Percentiles rank a stretch among this genome's conserved stretches.
phyloP scores from a whole-genome alignment of 2,888 invertebrate genomes.

The Sminthurides aquaticus region DNA sequence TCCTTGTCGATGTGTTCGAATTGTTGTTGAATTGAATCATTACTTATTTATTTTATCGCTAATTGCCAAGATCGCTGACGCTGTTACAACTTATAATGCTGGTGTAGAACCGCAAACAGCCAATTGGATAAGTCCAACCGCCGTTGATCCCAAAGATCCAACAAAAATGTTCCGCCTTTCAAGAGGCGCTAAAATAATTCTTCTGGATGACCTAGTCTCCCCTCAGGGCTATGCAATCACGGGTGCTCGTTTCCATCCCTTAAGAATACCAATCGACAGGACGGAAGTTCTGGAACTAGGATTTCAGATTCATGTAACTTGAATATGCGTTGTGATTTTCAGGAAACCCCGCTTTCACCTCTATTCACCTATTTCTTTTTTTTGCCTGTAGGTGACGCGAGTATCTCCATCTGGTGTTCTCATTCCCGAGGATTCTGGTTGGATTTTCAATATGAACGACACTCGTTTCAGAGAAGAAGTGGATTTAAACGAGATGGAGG shows the following conservation, averaged over 20 bases:
- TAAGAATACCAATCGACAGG: constrained; percentile 15
- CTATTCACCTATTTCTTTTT: not conserved
- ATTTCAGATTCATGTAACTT: constrained; percentile 21
- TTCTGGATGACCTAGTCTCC: constrained; percentile 15
- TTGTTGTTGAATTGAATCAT: no score
- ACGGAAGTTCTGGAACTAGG: constrained; percentile 11
- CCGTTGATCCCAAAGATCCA: not conserved
- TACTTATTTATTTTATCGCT: no score
- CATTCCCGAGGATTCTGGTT: constrained; percentile 8
- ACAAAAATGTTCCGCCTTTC: constrained; percentile 19
- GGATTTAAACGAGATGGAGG: constrained; percentile 5
- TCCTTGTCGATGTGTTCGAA: not conserved
- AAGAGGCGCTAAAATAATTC: constrained; percentile 13
- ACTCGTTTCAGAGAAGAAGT: constrained; percentile 11
- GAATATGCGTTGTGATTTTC: not conserved
- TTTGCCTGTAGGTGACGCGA: constrained; percentile 14
- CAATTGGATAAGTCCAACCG: constrained; percentile 11
- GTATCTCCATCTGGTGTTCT: constrained; percentile 12
- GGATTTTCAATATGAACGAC: constrained; percentile 18
- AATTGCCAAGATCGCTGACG: constrained; percentile 23
- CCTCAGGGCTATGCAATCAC: constrained; percentile 22
- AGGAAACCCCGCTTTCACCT: no score
- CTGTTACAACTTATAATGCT: not conserved
- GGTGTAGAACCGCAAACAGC: not conserved
- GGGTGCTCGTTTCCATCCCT: constrained; percentile 16